Evolutionary conservation across 2,113 vertebrate genomes (phyloP).

Genomic region (Gila orcuttii): DNA sequence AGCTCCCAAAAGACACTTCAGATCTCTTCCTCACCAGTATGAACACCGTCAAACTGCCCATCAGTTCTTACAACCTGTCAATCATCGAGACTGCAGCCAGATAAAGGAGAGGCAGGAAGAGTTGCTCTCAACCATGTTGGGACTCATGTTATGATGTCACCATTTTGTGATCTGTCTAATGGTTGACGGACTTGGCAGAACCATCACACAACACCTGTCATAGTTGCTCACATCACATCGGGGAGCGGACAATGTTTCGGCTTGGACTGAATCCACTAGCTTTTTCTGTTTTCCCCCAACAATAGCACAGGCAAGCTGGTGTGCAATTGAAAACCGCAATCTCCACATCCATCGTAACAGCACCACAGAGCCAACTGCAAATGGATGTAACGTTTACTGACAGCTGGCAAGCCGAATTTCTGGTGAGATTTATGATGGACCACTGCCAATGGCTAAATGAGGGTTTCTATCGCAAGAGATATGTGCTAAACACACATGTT

Average conservation of each 20-base stretch:
- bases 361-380: conserved; percentile 20
- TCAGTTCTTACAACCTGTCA: neutral
- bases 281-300: conserved; percentile 12
- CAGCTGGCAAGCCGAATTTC: conserved; percentile 50
- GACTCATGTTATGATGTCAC: conserved; percentile 16
- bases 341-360: conserved; percentile 44
- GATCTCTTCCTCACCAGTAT: neutral
- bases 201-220: conserved; percentile 49
- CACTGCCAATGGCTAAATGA: conserved; percentile 36
- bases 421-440: conserved; percentile 41
- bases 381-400: conserved; percentile 36
- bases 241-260: neutral
- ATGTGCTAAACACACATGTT: conserved; percentile 26
- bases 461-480: neutral
- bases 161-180: conserved; percentile 19
- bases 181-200: conserved; percentile 35
- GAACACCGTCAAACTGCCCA: neutral
- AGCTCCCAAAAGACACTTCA: conserved; percentile 28
- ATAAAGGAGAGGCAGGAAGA: conserved; percentile 8
- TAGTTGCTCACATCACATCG: conserved; percentile 29
- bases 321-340: conserved; percentile 33
- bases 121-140: neutral
- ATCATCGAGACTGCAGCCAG: neutral
- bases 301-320: conserved; percentile 36
- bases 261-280: conserved; percentile 30